Conservation (phyloP, 1,140 invertebrate species). For the Frieseomelitta varia region DNA sequence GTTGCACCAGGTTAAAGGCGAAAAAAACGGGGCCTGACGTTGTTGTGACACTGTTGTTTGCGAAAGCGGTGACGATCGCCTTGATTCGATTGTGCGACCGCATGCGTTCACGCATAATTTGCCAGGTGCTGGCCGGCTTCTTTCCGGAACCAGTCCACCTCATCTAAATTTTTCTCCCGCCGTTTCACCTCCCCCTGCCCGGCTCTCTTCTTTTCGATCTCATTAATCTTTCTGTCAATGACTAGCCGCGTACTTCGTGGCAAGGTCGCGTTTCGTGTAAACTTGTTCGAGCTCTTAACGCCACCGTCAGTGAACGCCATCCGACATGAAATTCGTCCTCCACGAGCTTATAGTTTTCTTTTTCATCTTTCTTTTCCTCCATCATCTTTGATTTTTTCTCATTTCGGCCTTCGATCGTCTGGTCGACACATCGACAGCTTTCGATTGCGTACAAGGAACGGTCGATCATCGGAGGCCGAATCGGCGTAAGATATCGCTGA, state of each 20-base stretch:
- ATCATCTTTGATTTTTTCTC: background rate
- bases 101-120: background rate
- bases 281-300: background rate
- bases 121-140: background rate
- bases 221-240: background rate
- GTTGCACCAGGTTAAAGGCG: background rate
- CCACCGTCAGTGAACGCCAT: background rate
- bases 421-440: background rate
- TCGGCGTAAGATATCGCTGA: slow-evolving; percentile 16
- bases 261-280: slow-evolving; percentile 40
- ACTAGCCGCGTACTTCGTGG: background rate
- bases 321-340: slow-evolving; percentile 3
- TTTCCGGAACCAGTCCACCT: slow-evolving; percentile 32
- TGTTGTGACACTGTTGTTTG: slow-evolving; percentile 59
- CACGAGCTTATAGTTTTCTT: background rate
- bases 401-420: background rate
- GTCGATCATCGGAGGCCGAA: slow-evolving; percentile 4
- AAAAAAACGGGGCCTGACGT: background rate
- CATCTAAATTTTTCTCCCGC: background rate
- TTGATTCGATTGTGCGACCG: slow-evolving; percentile 21
- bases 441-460: too few relatives aligned
- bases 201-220: background rate
- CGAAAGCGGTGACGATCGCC: slow-evolving; percentile 44
- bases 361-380: too few relatives aligned
- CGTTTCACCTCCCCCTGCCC: background rate